Evolutionary conservation across 2,797 vertebrate genomes (phyloP), one percentile per base, ranked within the genome.

Genomic region (Lacerta viridis): DNA sequence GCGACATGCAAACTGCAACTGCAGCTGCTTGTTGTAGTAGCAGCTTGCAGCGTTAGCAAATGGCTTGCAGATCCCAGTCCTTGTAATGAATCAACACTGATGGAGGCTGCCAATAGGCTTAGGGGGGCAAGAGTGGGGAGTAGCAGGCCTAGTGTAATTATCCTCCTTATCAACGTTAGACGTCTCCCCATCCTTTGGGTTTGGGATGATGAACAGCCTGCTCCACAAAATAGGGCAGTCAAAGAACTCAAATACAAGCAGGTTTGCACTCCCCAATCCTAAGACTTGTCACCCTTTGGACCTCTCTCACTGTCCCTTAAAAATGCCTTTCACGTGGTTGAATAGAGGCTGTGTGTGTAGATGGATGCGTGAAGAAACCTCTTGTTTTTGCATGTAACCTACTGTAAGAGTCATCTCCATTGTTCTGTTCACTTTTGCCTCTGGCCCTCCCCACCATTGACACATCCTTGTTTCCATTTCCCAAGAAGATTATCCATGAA

Each of bases 21-120:
- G 96, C 97, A 97, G 97, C 97, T 97, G 97, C 95, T 91, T 80
- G 88, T 75, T 93, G 61, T 96, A 95, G 97, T 96, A 97, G 97
- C 94, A 90, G 90, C 93, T 95, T 93, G 93, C 88, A 94, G 95
- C 91, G 96, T 95, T 95, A 95, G 94, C 1, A 74, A 95, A 96
- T 95, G 91, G 93, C 90, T 96, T 94, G 89, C 92, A 95, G 96
- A 95, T 95, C 94, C 91, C 88, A 66, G 92, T 92, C 92, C 91
- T 90, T 94, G 85, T 93, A 90, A 93, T 95, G 95, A 96, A 95
- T 95, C 94, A 95, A 92, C 91, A 92, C 87, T 92, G 94, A 96
- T 93, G 92, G 86, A 83, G 92, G 87, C 90, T 95, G 94, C 95
- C 95, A 95, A 91, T 89, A 92, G 0, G 0, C 87, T 89, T 78